A percentile compares a stretch with the other conserved stretches of the same genome.
Evolutionary conservation across 2,797 vertebrate genomes (phyloP).

Genomic region (Ptychobarbus kaznakovi): DNA sequence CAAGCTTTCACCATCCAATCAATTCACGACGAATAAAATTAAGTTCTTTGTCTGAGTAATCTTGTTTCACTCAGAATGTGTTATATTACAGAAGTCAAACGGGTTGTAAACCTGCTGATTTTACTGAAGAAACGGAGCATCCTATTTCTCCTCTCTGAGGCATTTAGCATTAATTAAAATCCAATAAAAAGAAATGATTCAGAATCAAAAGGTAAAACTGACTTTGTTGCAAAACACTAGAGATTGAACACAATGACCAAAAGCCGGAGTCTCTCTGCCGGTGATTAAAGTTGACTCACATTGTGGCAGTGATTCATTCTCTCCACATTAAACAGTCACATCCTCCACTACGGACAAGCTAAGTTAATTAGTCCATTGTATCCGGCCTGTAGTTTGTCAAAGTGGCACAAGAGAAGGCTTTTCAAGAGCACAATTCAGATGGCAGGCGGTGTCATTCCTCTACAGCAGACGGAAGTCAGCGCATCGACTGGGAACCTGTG

Average conservation of each 20-base stretch:
- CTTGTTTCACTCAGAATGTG: background rate
- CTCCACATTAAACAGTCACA: background rate
- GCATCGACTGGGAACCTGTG: conserved; percentile 67
- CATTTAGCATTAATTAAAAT: conserved; percentile 50
- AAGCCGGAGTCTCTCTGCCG: background rate
- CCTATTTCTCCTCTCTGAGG: background rate
- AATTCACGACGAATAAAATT: background rate
- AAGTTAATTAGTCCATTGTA: conserved; percentile 23
- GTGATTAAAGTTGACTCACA: background rate
- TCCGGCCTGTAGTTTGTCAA: conserved; percentile 9
- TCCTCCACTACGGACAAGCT: background rate
- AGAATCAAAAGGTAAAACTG: conserved; percentile 10
- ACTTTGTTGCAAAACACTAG: background rate
- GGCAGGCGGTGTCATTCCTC: background rate
- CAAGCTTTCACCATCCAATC: background rate
- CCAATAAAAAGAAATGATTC: background rate
- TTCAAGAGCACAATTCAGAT: conserved; percentile 9
- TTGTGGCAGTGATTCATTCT: background rate
- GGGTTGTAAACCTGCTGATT: too few species aligned
- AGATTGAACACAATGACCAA: background rate
- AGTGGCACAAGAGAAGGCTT: background rate
- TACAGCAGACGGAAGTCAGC: conserved; percentile 67
- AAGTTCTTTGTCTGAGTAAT: background rate
- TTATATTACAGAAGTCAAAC: conserved; percentile 1
- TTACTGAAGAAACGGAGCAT: background rate